These are phyloP conservation scores for Aspidiotus destructor DNA, from an alignment of 2,888 invertebrate species.

Conservation along the genomic window DNA sequence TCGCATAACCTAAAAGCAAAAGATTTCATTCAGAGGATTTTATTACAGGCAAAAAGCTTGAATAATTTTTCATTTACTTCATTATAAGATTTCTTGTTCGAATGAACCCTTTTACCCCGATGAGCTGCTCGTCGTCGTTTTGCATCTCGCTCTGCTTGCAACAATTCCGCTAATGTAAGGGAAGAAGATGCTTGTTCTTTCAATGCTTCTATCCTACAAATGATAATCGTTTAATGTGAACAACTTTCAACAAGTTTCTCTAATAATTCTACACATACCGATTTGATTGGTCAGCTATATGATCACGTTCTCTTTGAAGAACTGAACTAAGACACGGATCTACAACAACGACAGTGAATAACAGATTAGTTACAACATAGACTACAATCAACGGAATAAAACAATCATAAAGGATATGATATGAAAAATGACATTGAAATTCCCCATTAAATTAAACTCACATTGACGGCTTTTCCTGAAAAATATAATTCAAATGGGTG, in stretches of 20 bases:
- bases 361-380: no score
- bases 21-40: neutral
- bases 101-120: conserved; percentile 45
- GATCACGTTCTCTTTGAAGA: no score
- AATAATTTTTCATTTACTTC: conserved; percentile 42
- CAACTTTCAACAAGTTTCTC: neutral
- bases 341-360: no score
- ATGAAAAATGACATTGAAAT: conserved; percentile 11
- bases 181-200: neutral
- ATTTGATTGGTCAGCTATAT: neutral
- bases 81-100: conserved; percentile 50
- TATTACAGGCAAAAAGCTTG: neutral
- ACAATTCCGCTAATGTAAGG: conserved; percentile 42
- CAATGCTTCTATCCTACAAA: neutral
- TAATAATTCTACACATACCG: neutral
- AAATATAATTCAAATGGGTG: conserved; percentile 18
- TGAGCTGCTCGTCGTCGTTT: conserved; percentile 53
- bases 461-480: conserved; percentile 24
- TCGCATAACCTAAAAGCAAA: conserved; percentile 41
- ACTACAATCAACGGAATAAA: neutral
- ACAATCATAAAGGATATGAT: conserved; percentile 19
- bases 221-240: neutral
- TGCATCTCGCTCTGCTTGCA: conserved; percentile 51
- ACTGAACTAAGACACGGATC: no score
- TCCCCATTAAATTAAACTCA: conserved; percentile 17